phyloP scores from a whole-genome alignment of 2,113 vertebrate genomes.

The Podiceps cristatus region DNA sequence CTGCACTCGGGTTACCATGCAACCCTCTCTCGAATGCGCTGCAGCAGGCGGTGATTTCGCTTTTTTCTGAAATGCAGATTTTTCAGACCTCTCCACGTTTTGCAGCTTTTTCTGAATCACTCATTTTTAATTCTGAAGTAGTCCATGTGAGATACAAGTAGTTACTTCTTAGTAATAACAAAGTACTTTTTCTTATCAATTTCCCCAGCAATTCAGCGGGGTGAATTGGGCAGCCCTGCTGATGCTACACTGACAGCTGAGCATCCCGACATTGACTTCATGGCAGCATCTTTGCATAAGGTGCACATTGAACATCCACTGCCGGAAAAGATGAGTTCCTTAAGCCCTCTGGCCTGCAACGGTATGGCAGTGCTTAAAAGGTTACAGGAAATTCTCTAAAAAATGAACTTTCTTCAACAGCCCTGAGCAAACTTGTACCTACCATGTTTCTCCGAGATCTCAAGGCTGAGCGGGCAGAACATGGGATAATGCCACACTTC shows the following conservation, averaged over 20 bases:
- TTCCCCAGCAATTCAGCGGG: not conserved
- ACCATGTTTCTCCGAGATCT: rapidly evolving
- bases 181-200: not conserved
- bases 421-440: not conserved
- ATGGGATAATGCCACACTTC: too few relatives aligned
- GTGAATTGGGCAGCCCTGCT: not conserved
- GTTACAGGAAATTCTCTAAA: not conserved
- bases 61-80: not conserved
- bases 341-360: not conserved
- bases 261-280: not conserved
- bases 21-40: rapidly evolving
- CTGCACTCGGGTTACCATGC: rapidly evolving
- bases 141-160: not conserved
- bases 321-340: not conserved
- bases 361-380: not conserved
- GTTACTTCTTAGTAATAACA: not conserved
- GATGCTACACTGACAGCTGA: not conserved
- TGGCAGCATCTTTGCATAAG: not conserved
- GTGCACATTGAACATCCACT: not conserved
- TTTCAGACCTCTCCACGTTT: not conserved
- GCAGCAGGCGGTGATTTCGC: not conserved
- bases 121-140: not conserved
- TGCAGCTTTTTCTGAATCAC: not conserved
- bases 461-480: not conserved
- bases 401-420: not conserved